Conservation (phyloP, 2,888 invertebrate species). For the Cephonodes hylas region DNA sequence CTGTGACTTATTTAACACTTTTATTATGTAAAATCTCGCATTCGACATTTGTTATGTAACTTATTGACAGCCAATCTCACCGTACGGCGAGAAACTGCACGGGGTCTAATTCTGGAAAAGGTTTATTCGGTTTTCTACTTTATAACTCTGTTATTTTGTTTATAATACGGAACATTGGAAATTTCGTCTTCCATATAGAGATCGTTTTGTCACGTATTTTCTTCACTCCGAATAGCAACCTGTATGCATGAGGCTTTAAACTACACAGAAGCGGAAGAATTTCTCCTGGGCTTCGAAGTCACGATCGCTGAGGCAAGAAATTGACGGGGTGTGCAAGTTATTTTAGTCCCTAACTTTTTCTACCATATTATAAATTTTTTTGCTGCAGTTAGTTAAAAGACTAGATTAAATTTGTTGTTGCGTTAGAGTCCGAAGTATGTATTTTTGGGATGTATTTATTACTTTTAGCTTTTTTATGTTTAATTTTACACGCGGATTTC, state of each 20-base stretch:
- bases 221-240: not conserved
- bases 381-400: too few relatives aligned
- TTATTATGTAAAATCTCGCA: constrained; percentile 9
- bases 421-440: too few relatives aligned
- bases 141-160: not conserved
- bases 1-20: constrained; percentile 10
- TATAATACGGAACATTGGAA: not conserved
- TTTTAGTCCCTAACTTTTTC: too few relatives aligned
- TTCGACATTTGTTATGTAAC: constrained; percentile 2
- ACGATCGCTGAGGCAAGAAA: too few relatives aligned
- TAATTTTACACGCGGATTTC: too few relatives aligned
- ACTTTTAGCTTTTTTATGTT: too few relatives aligned
- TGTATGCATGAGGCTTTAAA: not conserved
- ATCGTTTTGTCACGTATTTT: not conserved
- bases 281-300: too few relatives aligned
- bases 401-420: too few relatives aligned
- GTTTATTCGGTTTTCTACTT: not conserved
- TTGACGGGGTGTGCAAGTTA: too few relatives aligned
- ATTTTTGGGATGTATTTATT: too few relatives aligned
- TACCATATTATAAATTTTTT: too few relatives aligned
- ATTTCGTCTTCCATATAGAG: not conserved
- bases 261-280: too few relatives aligned
- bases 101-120: not conserved
- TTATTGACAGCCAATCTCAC: not conserved
- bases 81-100: not conserved